Conservation (phyloP, 2,888 invertebrate genomes). For the Clanis bilineata region DNA sequence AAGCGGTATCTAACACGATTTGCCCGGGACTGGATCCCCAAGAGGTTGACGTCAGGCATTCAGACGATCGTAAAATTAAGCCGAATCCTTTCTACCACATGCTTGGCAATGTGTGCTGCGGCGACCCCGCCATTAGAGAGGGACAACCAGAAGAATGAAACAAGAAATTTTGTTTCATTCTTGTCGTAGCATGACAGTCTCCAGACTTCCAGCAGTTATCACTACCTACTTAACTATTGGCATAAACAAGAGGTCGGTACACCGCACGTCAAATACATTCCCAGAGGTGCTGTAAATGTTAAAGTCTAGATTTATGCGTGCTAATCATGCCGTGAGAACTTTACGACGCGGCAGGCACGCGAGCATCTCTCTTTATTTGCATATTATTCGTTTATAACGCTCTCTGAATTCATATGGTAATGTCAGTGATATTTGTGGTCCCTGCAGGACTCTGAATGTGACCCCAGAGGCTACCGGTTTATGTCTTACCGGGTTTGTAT, state of each 20-base stretch:
- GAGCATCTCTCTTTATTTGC: conserved; percentile 59
- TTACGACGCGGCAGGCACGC: conserved; percentile 48
- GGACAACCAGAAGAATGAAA: too few relatives aligned
- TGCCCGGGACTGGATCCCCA: too few relatives aligned
- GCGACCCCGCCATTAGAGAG: too few relatives aligned
- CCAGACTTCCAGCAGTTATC: too few relatives aligned
- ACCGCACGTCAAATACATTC: conserved; percentile 5
- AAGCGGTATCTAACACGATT: too few relatives aligned
- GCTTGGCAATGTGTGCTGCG: too few relatives aligned
- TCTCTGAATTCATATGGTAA: conserved; percentile 72
- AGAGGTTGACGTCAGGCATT: too few relatives aligned
- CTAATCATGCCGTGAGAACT: conserved; percentile 50
- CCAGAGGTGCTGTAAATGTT: conserved; percentile 27
- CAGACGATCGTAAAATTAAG: too few relatives aligned
- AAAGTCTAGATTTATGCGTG: conserved; percentile 36
- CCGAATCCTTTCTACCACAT: too few relatives aligned
- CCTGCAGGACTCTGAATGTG: conserved; percentile 48
- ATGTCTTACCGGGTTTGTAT: conserved; percentile 19
- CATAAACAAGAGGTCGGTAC: not conserved
- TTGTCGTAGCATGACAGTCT: too few relatives aligned
- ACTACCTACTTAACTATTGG: too few relatives aligned
- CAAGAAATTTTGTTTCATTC: too few relatives aligned
- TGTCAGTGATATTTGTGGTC: conserved; percentile 59
- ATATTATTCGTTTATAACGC: conserved; percentile 76
- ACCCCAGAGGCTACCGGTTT: conserved; percentile 35